A percentile compares a stretch with the other conserved stretches of the same genome.
phyloP scores from a whole-genome alignment of 2,113 vertebrate genomes.

The Actinemys pallida region DNA sequence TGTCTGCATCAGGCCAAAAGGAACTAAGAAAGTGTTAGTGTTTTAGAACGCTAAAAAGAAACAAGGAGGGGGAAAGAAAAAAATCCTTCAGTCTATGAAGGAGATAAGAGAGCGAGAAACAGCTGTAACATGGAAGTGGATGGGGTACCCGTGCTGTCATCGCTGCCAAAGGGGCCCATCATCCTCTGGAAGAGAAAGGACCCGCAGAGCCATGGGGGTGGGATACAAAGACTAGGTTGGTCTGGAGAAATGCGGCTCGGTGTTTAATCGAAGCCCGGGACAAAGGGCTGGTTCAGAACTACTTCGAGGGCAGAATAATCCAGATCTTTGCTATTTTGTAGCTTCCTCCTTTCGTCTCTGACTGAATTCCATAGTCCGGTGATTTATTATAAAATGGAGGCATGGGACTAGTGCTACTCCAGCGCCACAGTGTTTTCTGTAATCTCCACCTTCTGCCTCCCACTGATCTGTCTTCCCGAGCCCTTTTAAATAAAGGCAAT shows the following conservation, averaged over 20 bases:
- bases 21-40: slow-evolving; percentile 58
- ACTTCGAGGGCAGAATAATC: not conserved
- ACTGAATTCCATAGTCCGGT: not conserved
- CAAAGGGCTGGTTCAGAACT: not conserved
- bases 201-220: not conserved
- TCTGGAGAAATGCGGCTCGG: not conserved
- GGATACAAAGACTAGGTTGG: not conserved
- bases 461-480: not conserved
- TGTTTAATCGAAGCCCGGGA: not conserved
- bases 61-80: slow-evolving; percentile 19
- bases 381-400: not conserved
- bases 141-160: slow-evolving; percentile 47
- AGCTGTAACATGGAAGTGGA: slow-evolving; percentile 59
- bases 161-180: not conserved
- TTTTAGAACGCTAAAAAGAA: slow-evolving; percentile 43
- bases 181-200: not conserved
- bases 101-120: slow-evolving; percentile 62
- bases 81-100: slow-evolving; percentile 36
- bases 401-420: not conserved
- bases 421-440: not conserved
- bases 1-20: slow-evolving; percentile 49
- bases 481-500: not conserved
- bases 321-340: not conserved
- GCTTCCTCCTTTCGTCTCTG: not conserved
- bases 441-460: not conserved